Evolutionary conservation across 1,140 invertebrate species (phyloP), one percentile per base, ranked within the genome.

Genomic region (Trissolcus basalis): DNA sequence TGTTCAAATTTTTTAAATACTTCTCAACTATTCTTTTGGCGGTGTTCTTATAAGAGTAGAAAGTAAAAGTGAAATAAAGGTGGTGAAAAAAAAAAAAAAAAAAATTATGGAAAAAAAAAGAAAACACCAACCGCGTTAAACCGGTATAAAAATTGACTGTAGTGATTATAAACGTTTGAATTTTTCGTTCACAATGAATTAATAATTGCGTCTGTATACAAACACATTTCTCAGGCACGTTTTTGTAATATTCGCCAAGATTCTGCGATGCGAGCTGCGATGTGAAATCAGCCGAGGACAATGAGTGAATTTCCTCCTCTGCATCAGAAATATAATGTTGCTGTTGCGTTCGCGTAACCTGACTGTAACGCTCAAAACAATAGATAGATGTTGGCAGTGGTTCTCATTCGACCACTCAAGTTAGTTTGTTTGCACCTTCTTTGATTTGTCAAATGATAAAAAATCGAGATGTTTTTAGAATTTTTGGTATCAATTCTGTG

Each of bases 271-370:
- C n/a, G n/a, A n/a, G n/a, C 64, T 58, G 69, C 33, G 55, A 72
- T 65, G 71, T 74, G 71, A 74, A 74, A 74, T 74, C 64, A 68
- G 58, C 5, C 51, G 58, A 74, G 64, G 53, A 74, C 71, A 74
- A 74, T 74, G 71, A 68, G 49, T 64, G 39, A 61, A 50, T 67
- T 74, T 74, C 63, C 60, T 73, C 61, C 64, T 64, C 41, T 54
- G 45, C 55, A 36, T 72, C 55, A 14, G 54, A 65, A 48, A 59
- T 54, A 43, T 65, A 60, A 59, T 49, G 61, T 50, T 65, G 65
- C 61, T 44, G 55, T 45, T 55, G 35, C 16, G 50, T 73, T 73
- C 61, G 70, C 55, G 65, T 61, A 60, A 15, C 54, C 54, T 65
- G 60, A 65, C 60, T 72, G 65, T 27, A 13, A 11, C 27, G 55